Conservation (phyloP, 2,113 vertebrate genomes). For the Orthonyx spaldingii region DNA sequence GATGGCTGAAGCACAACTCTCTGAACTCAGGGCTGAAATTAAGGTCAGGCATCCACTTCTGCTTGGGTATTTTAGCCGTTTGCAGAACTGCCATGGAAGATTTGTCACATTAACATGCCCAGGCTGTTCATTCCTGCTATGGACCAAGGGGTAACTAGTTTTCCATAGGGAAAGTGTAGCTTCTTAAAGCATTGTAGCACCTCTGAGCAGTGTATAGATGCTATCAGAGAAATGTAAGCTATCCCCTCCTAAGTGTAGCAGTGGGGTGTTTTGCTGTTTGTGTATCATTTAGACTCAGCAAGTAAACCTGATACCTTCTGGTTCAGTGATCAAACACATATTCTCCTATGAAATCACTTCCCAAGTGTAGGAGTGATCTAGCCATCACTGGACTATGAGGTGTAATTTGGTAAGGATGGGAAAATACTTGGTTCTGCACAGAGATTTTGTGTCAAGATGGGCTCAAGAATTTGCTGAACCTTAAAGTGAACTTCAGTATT, state of each 20-base stretch:
- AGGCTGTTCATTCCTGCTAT: not conserved
- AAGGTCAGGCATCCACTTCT: slow-evolving; percentile 69
- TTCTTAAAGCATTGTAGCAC: not conserved
- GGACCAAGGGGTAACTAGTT: not conserved
- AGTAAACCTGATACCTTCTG: not conserved
- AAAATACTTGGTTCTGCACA: not conserved
- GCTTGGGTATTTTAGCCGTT: not conserved
- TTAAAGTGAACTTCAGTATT: not conserved
- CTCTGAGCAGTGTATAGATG: not conserved
- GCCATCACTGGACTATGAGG: not conserved
- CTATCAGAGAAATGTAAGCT: not conserved
- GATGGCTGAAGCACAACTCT: slow-evolving; percentile 78
- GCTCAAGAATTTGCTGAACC: not conserved
- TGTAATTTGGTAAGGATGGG: not conserved
- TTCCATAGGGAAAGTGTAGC: not conserved
- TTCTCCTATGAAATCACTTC: not conserved
- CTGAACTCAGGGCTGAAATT: slow-evolving; percentile 81
- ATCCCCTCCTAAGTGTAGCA: not conserved
- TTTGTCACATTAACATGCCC: not conserved
- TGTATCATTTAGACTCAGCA: not conserved
- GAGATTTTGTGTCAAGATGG: not conserved
- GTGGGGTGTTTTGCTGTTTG: not conserved
- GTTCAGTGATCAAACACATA: not conserved
- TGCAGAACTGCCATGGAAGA: not conserved
- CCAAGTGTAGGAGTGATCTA: not conserved